Evolutionary conservation across 2,888 invertebrate genomes (phyloP).

Genomic region (Drosophila prostipennis): DNA sequence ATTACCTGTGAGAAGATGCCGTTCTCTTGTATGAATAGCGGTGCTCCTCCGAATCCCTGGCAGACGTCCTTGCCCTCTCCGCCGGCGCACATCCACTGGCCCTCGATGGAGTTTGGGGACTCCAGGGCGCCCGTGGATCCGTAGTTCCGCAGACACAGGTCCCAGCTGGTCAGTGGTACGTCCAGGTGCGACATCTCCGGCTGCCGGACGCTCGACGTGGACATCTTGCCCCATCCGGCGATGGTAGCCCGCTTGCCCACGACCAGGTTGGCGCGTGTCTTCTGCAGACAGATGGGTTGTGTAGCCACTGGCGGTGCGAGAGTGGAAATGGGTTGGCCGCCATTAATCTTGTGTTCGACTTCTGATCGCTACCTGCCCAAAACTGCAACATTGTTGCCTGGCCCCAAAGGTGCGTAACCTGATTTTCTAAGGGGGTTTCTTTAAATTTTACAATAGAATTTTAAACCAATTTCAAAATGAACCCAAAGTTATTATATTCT

Average conservation of each 20-base stretch:
- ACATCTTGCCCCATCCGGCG: constrained; percentile 88
- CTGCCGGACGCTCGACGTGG: constrained; percentile 85
- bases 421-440: not conserved
- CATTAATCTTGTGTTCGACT: constrained; percentile 16
- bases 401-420: not conserved
- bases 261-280: constrained; percentile 83
- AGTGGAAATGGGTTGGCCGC: constrained; percentile 13
- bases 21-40: constrained; percentile 87
- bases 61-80: constrained; percentile 92
- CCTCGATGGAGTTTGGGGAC: constrained; percentile 85
- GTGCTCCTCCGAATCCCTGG: constrained; percentile 92
- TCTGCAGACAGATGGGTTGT: constrained; percentile 89
- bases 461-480: not conserved
- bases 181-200: constrained; percentile 88
- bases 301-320: constrained; percentile 87
- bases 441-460: no score
- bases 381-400: constrained; percentile 28
- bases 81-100: constrained; percentile 89
- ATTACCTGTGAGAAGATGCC: constrained; percentile 88
- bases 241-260: constrained; percentile 84
- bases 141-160: constrained; percentile 88
- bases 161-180: constrained; percentile 88
- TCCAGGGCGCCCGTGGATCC: constrained; percentile 87
- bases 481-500: no score
- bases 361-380: constrained; percentile 24